Conservation (phyloP, 2,797 vertebrate genomes). For the Chiroxiphia lanceolata region DNA sequence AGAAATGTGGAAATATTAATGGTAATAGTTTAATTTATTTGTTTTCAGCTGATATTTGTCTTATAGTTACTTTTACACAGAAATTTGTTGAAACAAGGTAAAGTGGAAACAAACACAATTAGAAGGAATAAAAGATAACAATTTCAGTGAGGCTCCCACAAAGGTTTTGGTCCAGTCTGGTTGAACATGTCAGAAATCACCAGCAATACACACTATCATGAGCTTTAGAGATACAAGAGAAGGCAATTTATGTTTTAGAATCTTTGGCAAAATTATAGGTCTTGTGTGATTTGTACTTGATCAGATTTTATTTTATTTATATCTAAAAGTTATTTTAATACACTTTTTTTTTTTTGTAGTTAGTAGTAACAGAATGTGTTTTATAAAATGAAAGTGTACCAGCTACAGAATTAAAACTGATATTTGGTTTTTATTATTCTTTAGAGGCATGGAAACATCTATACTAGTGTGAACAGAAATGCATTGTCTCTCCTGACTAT, state of each 20-base stretch:
- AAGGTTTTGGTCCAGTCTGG: not conserved
- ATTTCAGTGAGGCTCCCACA: not conserved
- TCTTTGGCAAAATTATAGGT: not conserved
- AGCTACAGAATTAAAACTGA: not conserved
- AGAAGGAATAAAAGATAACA: not conserved
- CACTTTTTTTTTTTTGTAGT: not conserved
- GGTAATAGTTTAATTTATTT: not conserved
- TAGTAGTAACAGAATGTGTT: not conserved
- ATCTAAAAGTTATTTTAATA: not conserved
- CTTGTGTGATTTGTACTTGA: not conserved
- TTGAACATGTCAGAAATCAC: not conserved
- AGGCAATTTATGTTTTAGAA: not conserved
- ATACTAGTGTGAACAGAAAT: not conserved
- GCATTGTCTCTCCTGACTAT: not conserved
- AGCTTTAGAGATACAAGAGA: not conserved
- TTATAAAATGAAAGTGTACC: not conserved
- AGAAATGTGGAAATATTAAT: not conserved
- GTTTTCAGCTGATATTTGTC: not conserved
- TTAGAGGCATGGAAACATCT: not conserved
- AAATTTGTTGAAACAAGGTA: conserved; percentile 7
- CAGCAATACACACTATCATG: not conserved
- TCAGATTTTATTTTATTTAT: not conserved
- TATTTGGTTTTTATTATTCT: not conserved
- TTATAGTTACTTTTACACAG: not conserved
- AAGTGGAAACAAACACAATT: not conserved